Percentiles rank a stretch among this genome's conserved stretches.
phyloP scores from a whole-genome alignment of 2,888 invertebrate species.

The Drosophila atripex region DNA sequence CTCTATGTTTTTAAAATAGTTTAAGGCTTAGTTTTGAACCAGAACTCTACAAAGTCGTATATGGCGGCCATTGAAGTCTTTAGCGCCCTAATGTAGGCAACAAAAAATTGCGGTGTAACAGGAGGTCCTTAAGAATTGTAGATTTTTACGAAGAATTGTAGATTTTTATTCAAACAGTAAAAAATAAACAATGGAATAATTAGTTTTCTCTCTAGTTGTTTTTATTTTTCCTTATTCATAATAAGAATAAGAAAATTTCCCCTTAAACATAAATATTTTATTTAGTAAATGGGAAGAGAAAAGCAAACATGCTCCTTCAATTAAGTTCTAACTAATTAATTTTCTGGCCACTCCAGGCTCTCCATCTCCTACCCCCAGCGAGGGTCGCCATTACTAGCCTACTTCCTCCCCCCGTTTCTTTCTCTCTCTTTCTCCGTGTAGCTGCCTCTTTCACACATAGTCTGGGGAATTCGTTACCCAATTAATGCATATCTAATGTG shows the following conservation, averaged over 20 bases:
- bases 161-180: no score
- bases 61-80: not conserved
- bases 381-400: constrained; percentile 1
- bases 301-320: not conserved
- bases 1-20: not conserved
- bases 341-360: not conserved
- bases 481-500: constrained; percentile 77
- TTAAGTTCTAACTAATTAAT: constrained; percentile 2
- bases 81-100: not conserved
- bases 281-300: not conserved
- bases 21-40: no score
- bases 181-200: not conserved
- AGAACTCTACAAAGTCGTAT: not conserved
- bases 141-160: not conserved
- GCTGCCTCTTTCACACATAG: constrained; percentile 5
- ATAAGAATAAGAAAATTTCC: not conserved
- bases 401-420: not conserved
- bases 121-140: not conserved
- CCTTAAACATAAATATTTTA: not conserved
- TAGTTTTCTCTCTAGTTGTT: no score
- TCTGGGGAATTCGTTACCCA: constrained; percentile 27
- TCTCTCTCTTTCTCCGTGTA: constrained; percentile 6
- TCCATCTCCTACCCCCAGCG: not conserved
- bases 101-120: not conserved
- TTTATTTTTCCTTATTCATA: no score